Percentiles rank a stretch among this genome's conserved stretches.
Conservation (phyloP, 2,113 vertebrate genomes). For the Seriola rivoliana region DNA sequence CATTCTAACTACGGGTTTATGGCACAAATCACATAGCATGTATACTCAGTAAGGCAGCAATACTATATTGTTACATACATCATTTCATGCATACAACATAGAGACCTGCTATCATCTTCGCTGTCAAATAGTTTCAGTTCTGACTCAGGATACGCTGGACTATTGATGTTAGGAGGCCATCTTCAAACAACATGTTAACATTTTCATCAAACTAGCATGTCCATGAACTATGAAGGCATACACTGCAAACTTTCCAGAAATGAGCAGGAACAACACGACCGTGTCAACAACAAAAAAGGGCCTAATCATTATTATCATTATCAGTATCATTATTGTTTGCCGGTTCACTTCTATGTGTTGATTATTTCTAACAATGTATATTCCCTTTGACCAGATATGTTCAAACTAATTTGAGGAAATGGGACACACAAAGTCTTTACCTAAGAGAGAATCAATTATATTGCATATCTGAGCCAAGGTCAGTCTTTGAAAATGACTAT, state of each 20-base stretch:
- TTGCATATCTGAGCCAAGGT: conserved; percentile 11
- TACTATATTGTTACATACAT: neutral
- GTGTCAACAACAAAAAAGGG: neutral
- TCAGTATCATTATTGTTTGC: neutral
- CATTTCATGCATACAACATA: neutral
- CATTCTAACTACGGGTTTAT: neutral
- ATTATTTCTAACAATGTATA: neutral
- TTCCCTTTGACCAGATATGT: neutral
- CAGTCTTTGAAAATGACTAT: conserved; percentile 19
- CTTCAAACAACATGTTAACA: neutral
- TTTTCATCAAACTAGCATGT: neutral
- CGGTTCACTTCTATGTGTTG: neutral
- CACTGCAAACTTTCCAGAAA: neutral
- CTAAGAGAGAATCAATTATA: neutral
- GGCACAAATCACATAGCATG: neutral
- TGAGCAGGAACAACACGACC: neutral
- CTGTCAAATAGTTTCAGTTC: neutral
- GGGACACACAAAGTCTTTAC: conserved; percentile 2
- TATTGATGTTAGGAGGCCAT: neutral
- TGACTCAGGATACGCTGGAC: neutral
- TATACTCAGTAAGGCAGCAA: neutral
- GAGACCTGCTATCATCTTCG: neutral
- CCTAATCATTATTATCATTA: neutral
- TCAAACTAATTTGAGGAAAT: neutral
- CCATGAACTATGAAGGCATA: neutral